Base-by-base conservation (phyloP, 1,140 invertebrate species). In the Daktulosphaira vitifoliae region DNA sequence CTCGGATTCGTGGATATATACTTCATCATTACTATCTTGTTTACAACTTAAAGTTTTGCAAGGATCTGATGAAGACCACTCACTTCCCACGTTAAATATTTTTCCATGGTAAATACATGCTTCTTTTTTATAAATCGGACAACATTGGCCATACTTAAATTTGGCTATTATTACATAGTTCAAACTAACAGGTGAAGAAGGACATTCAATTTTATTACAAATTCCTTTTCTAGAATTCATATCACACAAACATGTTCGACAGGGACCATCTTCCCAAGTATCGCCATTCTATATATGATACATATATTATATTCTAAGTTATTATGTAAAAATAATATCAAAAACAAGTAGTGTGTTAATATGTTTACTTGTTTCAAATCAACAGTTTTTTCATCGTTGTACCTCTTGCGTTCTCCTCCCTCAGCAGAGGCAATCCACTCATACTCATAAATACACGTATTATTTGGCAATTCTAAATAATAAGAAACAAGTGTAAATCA, bases 241-340 rank as follows among this genome's bases (percentile, higher is more conserved):
- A 0, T 69, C 73, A 71, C 85, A 87, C 18, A 74, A 72, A 70
- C 86, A 88, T 3, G 74, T 74, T 15, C 79, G 78, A 68, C 86
- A 88, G 3, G 82, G 81, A 1, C 84, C 85, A 70, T 88, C 85
- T 66, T 78, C 69, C 86, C 86, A 88, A 2, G 72, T 78, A 13
- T 81, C 78, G 29, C 82, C n/a, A n/a, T n/a, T n/a, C n/a, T n/a
- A n/a, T n/a, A n/a, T n/a, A n/a, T n/a, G n/a, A n/a, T n/a, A n/a
- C n/a, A n/a, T n/a, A n/a, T n/a, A n/a, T n/a, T n/a, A n/a, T n/a
- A n/a, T n/a, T n/a, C n/a, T n/a, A n/a, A n/a, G n/a, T n/a, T n/a
- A n/a, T n/a, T n/a, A n/a, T n/a, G n/a, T n/a, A n/a, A n/a, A n/a
- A n/a, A n/a, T n/a, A n/a, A n/a, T n/a, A n/a, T n/a, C n/a, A n/a